phyloP scores from a whole-genome alignment of 2,113 vertebrate species.

The Eclectus roratus region DNA sequence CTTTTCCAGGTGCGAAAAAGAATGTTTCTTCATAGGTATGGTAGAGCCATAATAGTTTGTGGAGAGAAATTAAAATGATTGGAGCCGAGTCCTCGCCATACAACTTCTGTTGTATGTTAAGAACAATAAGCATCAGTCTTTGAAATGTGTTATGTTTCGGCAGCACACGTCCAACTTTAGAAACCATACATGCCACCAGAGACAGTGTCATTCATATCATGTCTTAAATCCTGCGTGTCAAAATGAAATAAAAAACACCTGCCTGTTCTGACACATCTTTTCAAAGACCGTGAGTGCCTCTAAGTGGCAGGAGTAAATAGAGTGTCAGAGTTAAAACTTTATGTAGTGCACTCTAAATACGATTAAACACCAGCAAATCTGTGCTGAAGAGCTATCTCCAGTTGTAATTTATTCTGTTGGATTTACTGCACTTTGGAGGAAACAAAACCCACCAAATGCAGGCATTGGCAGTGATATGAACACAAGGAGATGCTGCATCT shows the following conservation, averaged over 20 bases:
- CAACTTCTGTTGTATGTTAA: constrained; percentile 19
- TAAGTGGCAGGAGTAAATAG: constrained; percentile 19
- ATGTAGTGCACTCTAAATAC: background rate
- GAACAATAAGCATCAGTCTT: constrained; percentile 8
- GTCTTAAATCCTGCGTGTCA: constrained; percentile 37
- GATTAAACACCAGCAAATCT: background rate
- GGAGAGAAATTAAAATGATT: background rate
- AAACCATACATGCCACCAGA: constrained; percentile 32
- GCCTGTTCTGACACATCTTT: background rate
- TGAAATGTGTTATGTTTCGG: constrained; percentile 54
- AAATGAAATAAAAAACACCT: constrained; percentile 49
- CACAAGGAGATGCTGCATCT: background rate
- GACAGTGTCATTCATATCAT: constrained; percentile 38
- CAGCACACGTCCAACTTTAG: constrained; percentile 30
- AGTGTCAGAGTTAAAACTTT: background rate
- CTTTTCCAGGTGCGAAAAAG: background rate
- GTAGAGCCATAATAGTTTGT: background rate
- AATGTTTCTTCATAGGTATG: background rate
- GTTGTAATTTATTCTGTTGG: background rate
- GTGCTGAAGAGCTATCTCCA: background rate
- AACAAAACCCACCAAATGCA: background rate
- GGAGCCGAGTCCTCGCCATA: background rate
- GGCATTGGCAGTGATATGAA: background rate
- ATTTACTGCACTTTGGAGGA: background rate
- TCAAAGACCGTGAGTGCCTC: constrained; percentile 15